Evolutionary conservation across 1,140 invertebrate species (phyloP).

Genomic region (Brachionus manjavacas): DNA sequence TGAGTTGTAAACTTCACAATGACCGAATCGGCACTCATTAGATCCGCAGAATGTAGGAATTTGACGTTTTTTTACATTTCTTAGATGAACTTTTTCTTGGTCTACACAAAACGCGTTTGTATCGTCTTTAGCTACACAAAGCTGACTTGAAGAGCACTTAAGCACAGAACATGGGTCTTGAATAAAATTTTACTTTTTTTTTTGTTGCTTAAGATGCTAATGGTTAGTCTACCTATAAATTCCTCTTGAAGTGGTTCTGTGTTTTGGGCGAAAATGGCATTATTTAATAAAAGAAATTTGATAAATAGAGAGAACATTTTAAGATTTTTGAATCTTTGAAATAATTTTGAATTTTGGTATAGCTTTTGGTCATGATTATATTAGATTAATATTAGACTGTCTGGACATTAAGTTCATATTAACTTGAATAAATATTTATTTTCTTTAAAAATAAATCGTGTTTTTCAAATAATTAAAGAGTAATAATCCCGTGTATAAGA

Average conservation of each 20-base stretch:
- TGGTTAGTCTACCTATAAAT: neutral
- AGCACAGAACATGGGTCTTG: neutral
- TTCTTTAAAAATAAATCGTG: neutral
- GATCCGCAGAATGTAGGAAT: conserved; percentile 12
- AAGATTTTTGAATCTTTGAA: neutral
- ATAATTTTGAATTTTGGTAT: neutral
- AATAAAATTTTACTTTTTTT: neutral
- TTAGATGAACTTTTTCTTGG: neutral
- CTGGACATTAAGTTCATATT: neutral
- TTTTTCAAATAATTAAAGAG: neutral
- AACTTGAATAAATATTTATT: conserved; percentile 6
- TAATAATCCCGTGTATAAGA: neutral
- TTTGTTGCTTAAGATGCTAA: neutral
- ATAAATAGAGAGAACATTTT: neutral
- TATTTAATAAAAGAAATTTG: neutral
- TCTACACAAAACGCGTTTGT: neutral
- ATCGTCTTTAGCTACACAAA: conserved; percentile 9
- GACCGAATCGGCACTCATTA: conserved; percentile 38
- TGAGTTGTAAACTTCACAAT: conserved; percentile 37
- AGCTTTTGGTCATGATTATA: neutral
- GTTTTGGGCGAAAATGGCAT: neutral
- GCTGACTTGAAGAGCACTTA: neutral
- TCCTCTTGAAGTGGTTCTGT: neutral
- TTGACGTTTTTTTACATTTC: neutral
- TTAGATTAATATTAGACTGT: neutral